A percentile compares a stretch with the other conserved stretches of the same genome.
phyloP scores from a whole-genome alignment of 2,113 vertebrate species.

The human region DNA sequence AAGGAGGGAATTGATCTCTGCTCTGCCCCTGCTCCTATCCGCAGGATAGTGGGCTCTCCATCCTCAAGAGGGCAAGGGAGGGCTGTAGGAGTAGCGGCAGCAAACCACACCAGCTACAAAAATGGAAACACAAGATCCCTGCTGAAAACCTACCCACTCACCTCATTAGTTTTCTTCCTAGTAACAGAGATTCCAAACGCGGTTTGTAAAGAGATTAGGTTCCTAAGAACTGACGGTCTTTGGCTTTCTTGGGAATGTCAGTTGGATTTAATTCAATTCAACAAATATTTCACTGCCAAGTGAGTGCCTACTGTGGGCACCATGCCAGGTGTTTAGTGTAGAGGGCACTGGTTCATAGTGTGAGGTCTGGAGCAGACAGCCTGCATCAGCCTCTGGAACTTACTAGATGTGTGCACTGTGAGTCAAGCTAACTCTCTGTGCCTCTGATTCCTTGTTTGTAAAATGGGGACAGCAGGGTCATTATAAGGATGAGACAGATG shows the following conservation, averaged over 20 bases:
- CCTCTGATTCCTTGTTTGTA: neutral
- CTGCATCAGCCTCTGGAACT: neutral
- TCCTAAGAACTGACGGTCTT: neutral
- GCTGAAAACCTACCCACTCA: neutral
- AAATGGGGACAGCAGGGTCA: neutral
- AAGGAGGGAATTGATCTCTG: slow-evolving; percentile 39
- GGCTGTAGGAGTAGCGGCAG: neutral
- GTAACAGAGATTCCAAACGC: slow-evolving; percentile 23
- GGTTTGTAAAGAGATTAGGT: neutral
- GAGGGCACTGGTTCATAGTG: neutral
- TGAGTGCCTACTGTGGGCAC: neutral
- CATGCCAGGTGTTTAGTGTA: neutral
- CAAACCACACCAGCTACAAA: neutral
- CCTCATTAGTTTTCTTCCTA: neutral
- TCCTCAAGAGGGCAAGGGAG: accelerated
- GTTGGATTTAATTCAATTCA: neutral
- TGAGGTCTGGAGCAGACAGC: neutral
- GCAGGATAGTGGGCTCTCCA: neutral
- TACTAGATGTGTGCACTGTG: accelerated
- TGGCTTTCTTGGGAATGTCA: neutral
- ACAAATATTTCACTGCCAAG: neutral
- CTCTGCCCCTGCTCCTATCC: neutral
- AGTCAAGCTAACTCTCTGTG: neutral
- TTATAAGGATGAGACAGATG: neutral
- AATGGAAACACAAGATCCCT: neutral